Evolutionary conservation across 2,113 vertebrate species (phyloP).

Genomic region (Dermatemys mawii): DNA sequence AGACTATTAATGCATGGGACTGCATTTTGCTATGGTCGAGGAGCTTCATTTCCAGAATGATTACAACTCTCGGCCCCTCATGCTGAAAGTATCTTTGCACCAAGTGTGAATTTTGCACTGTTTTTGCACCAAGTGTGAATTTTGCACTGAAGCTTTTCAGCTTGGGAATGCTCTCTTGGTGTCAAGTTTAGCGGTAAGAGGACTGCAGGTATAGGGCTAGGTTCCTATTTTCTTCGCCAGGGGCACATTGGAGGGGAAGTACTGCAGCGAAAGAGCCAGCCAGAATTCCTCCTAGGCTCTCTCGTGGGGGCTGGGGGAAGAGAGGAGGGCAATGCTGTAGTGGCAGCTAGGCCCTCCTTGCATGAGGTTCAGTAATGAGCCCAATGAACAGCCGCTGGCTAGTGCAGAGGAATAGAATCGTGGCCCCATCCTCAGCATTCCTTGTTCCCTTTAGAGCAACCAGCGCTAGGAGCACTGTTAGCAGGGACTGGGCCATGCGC

Average conservation of each 20-base stretch:
- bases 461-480: background rate
- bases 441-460: too few species aligned
- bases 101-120: background rate
- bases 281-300: background rate
- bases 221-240: background rate
- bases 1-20: background rate
- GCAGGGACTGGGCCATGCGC: fast-evolving
- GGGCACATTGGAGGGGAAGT: background rate
- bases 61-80: background rate
- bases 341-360: too few species aligned
- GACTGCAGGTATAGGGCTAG: background rate
- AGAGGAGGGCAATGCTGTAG: background rate
- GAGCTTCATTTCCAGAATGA: background rate
- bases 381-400: background rate
- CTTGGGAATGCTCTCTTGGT: background rate
- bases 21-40: background rate
- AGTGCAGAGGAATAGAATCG: fast-evolving
- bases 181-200: background rate
- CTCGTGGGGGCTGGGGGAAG: background rate
- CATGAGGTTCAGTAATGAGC: background rate
- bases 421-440: background rate
- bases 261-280: background rate
- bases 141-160: too few species aligned
- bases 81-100: background rate
- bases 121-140: too few species aligned